Base-by-base conservation (phyloP, 2,797 vertebrate genomes). In the Sciaenops ocellatus region DNA sequence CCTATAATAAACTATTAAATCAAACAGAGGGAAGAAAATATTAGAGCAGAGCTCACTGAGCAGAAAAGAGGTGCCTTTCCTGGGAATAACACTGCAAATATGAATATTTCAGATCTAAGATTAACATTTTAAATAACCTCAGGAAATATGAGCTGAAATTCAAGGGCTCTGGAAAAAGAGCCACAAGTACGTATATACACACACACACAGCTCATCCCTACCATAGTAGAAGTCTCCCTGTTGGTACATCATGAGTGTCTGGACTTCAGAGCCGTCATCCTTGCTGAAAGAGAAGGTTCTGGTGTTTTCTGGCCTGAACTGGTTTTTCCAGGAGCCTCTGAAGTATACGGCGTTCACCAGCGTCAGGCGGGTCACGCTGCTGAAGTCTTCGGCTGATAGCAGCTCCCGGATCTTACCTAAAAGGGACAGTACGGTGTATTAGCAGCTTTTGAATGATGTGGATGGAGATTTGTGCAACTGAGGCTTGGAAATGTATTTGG, bases 221-320 rank as follows among this genome's bases (percentile, higher is more conserved):
- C 98, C 98, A 0, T 99, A 99, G 94, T 97, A 98, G 95, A 99
- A 99, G 87, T 99, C 98, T 89, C 97, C 98, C 91, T 98, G 97
- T 70, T 99, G 98, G 94, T 99, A 99, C 98, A 99, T 99, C 98
- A 99, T 99, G 51, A 97, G 97, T 51, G 98, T 98, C 92, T 99
- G 98, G 50, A 99, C 97, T 87, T 99, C 98, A 61, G 96, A 98
- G 94, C 98, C 98, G 59, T 99, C 97, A 63, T 99, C 98, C 92
- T 96, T 98, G 89, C 97, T 99, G 90, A 99, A 99, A 80, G 98
- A 98, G 91, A 99, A 99, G 3, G 97, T 98, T 89, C 97, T 96
- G 65, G 98, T 99, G 84, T 99, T 98, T 86, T 99, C 98, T 12
- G 98, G 97, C 81, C 98, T 95, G 94, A 99, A 99, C 88, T 98